A percentile compares a stretch with the other conserved stretches of the same genome.
Conservation (phyloP, 2,113 vertebrate genomes). For the Triplophysa dalaica region DNA sequence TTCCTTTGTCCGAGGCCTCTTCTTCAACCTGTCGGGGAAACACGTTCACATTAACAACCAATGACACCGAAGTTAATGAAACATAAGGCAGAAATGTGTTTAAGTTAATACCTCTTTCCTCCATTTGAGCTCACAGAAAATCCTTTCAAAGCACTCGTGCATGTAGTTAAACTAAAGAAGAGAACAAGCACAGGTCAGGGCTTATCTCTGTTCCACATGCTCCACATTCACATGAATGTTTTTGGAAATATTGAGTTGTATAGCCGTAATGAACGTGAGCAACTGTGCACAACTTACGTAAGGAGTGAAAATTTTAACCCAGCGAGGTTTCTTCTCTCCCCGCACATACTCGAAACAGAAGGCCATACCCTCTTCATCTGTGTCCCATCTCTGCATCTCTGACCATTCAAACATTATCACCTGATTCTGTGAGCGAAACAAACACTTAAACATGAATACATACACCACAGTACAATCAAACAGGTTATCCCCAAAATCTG, state of each 20-base stretch:
- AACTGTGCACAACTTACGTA: slow-evolving; percentile 81
- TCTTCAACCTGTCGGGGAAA: slow-evolving; percentile 75
- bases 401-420: slow-evolving; percentile 94
- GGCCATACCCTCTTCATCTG: slow-evolving; percentile 96
- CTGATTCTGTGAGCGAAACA: slow-evolving; percentile 80
- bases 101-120: slow-evolving; percentile 87
- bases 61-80: slow-evolving; percentile 42
- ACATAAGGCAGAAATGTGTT: slow-evolving; percentile 59
- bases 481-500: no score
- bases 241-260: background rate
- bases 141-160: slow-evolving; percentile 96
- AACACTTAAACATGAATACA: background rate
- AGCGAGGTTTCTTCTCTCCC: slow-evolving; percentile 94
- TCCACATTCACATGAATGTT: no score
- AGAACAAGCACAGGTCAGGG: slow-evolving; percentile 1
- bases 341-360: slow-evolving; percentile 96
- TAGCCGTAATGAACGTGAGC: background rate
- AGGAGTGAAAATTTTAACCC: slow-evolving; percentile 86
- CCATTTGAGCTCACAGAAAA: slow-evolving; percentile 98
- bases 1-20: slow-evolving; percentile 82
- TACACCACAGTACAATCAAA: no score
- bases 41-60: slow-evolving; percentile 37
- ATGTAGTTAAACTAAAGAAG: slow-evolving; percentile 93
- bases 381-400: slow-evolving; percentile 98
- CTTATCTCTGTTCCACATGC: no score